Evolutionary conservation across 2,113 vertebrate genomes (phyloP), one percentile per base, ranked within the genome.

Genomic region (Terrapene triunguis): DNA sequence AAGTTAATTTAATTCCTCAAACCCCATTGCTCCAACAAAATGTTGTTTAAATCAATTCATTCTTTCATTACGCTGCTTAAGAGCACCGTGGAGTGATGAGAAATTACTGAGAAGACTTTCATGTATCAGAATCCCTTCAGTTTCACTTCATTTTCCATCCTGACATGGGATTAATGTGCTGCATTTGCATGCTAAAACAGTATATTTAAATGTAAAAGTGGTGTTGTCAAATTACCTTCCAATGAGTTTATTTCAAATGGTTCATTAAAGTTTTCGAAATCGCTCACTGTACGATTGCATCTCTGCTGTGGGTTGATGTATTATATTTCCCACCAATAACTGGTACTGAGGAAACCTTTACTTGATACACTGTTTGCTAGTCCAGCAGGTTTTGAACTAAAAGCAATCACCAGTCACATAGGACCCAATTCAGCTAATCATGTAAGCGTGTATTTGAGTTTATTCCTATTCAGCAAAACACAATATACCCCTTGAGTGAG

Each of bases 1-100:
- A 96, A 98, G 92, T 97, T 98, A 98, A 98, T 98, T 98, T 97
- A 98, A 98, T 98, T 98, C 95, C 96, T 96, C 93, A 98, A 98
- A 98, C 95, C 96, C 96, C 97, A 97, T 88, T 97, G 97, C 97
- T 97, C 90, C 95, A 95, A 95, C 94, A 96, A 97, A 98, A 98
- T 93, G 94, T 96, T 98, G 97, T 98, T 98, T 98, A 98, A 98
- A 98, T 98, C 96, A 98, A 98, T 98, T 98, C 97, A 95, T 96
- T 97, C 97, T 98, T 98, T 98, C 98, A 98, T 98, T 98, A 98
- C 6, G 42, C 94, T 2, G 44, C 94, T 97, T 97, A 97, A 97
- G 95, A 98, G 94, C 82, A 84, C 94, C 85, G 42, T 90, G 97
- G 97, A 97, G 97, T 97, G 97, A 97, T 96, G 97, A 97, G 96